These are phyloP conservation scores for Isotomurus palustris DNA, from an alignment of 2,888 invertebrate species.

Conservation along the genomic window DNA sequence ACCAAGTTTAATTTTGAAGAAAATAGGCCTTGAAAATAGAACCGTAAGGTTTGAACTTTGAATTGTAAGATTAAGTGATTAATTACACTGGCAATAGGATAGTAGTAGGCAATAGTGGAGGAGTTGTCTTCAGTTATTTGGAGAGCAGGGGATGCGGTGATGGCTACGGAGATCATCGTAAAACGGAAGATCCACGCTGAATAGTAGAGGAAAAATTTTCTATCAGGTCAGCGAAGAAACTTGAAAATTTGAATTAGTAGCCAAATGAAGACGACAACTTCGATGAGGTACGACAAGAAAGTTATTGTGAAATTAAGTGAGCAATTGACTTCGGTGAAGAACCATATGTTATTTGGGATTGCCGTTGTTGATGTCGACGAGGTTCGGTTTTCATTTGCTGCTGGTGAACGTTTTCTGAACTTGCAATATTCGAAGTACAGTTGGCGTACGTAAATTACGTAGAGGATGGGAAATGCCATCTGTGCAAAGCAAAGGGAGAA, in stretches of 20 bases:
- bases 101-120: constrained; percentile 25
- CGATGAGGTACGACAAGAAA: constrained; percentile 7
- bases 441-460: constrained; percentile 27
- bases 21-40: no score
- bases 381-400: not conserved
- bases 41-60: no score
- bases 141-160: constrained; percentile 28
- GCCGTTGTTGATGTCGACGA: not conserved
- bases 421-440: constrained; percentile 29
- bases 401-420: constrained; percentile 1
- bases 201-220: constrained; percentile 18
- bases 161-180: constrained; percentile 19
- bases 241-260: constrained; percentile 16
- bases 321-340: not conserved
- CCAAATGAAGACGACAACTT: constrained; percentile 10
- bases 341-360: not conserved
- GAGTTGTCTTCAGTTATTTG: constrained; percentile 13
- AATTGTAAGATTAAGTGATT: no score
- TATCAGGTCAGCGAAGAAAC: constrained; percentile 17
- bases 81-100: constrained; percentile 34
- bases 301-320: constrained; percentile 11
- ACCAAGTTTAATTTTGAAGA: no score
- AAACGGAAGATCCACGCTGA: constrained; percentile 24
- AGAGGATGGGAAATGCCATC: constrained; percentile 20
- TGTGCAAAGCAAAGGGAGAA: no score